Evolutionary conservation across 2,888 invertebrate species (phyloP).

Genomic region (Andricus curvator): DNA sequence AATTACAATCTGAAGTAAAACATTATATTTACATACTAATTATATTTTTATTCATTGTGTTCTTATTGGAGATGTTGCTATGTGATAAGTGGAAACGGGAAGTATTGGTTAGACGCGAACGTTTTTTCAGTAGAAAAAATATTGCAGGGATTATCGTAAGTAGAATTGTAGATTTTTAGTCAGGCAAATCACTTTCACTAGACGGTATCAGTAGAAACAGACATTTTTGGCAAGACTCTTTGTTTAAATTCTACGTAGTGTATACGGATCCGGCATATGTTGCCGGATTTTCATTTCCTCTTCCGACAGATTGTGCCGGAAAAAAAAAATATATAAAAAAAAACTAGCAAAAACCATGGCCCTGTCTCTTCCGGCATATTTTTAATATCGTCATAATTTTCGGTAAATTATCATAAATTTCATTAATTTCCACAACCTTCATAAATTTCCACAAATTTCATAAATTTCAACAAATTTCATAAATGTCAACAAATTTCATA

Average conservation of each 20-base stretch:
- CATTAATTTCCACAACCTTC: no score
- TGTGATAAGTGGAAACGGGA: neutral
- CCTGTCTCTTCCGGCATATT: no score
- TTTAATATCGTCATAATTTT: no score
- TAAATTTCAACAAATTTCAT: no score
- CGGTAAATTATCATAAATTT: no score
- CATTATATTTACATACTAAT: neutral
- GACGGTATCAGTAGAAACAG: neutral
- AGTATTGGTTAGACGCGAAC: neutral
- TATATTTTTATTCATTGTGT: neutral
- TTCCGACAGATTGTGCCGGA: no score
- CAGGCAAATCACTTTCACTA: constrained; percentile 1
- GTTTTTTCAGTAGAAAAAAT: neutral
- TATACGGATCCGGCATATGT: no score
- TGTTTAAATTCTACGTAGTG: neutral
- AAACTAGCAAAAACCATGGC: no score
- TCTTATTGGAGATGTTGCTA: neutral
- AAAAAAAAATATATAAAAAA: no score
- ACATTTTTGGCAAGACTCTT: neutral
- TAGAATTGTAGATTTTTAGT: constrained; percentile 6
- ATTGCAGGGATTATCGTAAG: constrained; percentile 6
- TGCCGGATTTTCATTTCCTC: no score
- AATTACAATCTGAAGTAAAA: neutral
- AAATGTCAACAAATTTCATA: no score
- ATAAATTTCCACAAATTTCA: no score